A percentile compares a stretch with the other conserved stretches of the same genome.
Evolutionary conservation across 2,113 vertebrate species (phyloP).

Genomic region (Platichthys stellatus): DNA sequence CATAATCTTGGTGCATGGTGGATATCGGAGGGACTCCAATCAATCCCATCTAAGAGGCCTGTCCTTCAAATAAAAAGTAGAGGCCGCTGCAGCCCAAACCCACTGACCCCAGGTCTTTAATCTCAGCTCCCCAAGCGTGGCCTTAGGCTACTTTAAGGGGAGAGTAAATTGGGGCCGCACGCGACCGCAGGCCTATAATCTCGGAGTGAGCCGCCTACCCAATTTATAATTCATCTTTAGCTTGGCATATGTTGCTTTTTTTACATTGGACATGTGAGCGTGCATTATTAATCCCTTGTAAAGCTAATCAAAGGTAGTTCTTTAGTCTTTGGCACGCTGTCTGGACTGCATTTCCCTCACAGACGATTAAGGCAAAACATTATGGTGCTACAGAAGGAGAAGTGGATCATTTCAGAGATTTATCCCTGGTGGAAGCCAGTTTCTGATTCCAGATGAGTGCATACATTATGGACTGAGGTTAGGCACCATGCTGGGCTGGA

Average conservation of each 20-base stretch:
- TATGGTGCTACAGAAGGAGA: conserved; percentile 2
- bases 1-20: conserved; percentile 49
- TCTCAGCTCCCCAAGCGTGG: conserved; percentile 40
- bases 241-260: conserved; percentile 66
- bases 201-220: conserved; percentile 44
- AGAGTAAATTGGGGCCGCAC: conserved; percentile 43
- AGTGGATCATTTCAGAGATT: conserved; percentile 20
- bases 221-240: conserved; percentile 70
- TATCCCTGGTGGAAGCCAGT: neutral
- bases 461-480: conserved; percentile 16
- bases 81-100: conserved; percentile 35
- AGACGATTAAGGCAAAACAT: neutral
- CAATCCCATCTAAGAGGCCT: conserved; percentile 39
- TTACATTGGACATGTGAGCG: conserved; percentile 32
- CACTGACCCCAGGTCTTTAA: conserved; percentile 64
- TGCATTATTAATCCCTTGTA: conserved; percentile 59
- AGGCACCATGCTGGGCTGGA: conserved; percentile 19
- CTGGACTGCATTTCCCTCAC: conserved; percentile 12
- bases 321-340: conserved; percentile 34
- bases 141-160: conserved; percentile 58
- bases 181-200: conserved; percentile 61
- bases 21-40: conserved; percentile 43
- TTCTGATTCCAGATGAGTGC: too few relatives aligned
- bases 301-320: conserved; percentile 64
- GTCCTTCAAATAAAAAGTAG: conserved; percentile 27